A percentile compares a stretch with the other conserved stretches of the same genome.
Evolutionary conservation across 2,888 invertebrate genomes (phyloP).

Genomic region (Drosophila borealis): DNA sequence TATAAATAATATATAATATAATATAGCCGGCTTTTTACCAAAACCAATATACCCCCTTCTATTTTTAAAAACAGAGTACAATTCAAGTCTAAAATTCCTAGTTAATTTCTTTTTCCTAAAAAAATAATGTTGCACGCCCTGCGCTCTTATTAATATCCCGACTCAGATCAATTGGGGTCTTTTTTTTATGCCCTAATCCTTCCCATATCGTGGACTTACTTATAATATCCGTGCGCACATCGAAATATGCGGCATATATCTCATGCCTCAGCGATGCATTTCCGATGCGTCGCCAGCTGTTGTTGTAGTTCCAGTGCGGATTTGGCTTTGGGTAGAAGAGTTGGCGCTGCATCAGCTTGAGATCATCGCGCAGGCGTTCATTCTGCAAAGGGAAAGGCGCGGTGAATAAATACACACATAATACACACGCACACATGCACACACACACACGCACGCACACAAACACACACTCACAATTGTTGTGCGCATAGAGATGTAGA

Average conservation of each 20-base stretch:
- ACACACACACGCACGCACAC: slow-evolving; percentile 6
- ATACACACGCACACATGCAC: slow-evolving; percentile 1
- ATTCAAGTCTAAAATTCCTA: too few species aligned
- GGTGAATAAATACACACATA: slow-evolving; percentile 5
- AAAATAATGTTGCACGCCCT: too few species aligned
- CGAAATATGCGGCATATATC: slow-evolving; percentile 85
- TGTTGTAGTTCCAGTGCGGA: slow-evolving; percentile 79
- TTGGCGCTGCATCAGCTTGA: slow-evolving; percentile 71
- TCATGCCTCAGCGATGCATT: slow-evolving; percentile 75
- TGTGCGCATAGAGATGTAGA: slow-evolving; percentile 80
- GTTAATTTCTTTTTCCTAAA: too few species aligned
- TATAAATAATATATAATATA: too few species aligned
- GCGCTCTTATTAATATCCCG: too few species aligned
- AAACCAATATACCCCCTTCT: too few species aligned
- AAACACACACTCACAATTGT: slow-evolving; percentile 74
- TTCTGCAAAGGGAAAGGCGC: slow-evolving; percentile 60
- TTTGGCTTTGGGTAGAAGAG: slow-evolving; percentile 74
- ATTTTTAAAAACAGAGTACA: too few species aligned
- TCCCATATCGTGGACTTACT: slow-evolving; percentile 31
- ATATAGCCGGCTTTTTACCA: too few species aligned
- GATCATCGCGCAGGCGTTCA: slow-evolving; percentile 73
- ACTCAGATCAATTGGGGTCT: too few species aligned
- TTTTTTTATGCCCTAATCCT: too few species aligned
- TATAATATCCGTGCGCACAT: slow-evolving; percentile 82
- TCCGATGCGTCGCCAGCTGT: slow-evolving; percentile 82